phyloP scores from a whole-genome alignment of 2,797 vertebrate genomes.

The Sylvilagus floridanus region DNA sequence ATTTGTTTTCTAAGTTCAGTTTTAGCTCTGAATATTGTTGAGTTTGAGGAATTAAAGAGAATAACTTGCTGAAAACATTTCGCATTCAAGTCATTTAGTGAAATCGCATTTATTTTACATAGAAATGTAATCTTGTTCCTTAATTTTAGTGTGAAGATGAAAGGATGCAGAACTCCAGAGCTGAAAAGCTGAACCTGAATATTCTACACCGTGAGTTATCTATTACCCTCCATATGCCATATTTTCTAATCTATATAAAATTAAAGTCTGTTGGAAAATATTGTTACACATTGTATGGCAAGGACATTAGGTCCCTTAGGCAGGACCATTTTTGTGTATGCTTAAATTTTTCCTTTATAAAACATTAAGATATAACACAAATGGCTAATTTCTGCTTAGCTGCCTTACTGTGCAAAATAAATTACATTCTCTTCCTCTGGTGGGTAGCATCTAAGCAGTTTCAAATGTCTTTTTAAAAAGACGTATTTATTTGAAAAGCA shows the following conservation, averaged over 20 bases:
- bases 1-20: slow-evolving; percentile 3
- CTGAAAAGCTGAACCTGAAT: not conserved
- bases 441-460: not conserved
- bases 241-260: not conserved
- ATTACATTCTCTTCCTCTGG: not conserved
- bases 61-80: not conserved
- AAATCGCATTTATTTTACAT: slow-evolving; percentile 21
- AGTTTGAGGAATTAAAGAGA: slow-evolving; percentile 5
- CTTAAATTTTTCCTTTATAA: slow-evolving; percentile 1
- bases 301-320: not conserved
- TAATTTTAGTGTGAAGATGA: not conserved
- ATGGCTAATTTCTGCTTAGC: not conserved
- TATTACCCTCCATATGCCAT: not conserved
- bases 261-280: not conserved
- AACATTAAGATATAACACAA: not conserved
- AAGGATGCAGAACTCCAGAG: not conserved
- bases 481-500: too few relatives aligned
- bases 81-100: not conserved
- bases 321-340: not conserved
- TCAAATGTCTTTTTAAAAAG: not conserved
- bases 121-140: not conserved
- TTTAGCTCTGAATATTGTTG: not conserved
- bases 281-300: not conserved
- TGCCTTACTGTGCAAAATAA: not conserved
- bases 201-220: not conserved